Conservation (phyloP, 1,140 invertebrate genomes). For the Gonatopus flavifemur region DNA sequence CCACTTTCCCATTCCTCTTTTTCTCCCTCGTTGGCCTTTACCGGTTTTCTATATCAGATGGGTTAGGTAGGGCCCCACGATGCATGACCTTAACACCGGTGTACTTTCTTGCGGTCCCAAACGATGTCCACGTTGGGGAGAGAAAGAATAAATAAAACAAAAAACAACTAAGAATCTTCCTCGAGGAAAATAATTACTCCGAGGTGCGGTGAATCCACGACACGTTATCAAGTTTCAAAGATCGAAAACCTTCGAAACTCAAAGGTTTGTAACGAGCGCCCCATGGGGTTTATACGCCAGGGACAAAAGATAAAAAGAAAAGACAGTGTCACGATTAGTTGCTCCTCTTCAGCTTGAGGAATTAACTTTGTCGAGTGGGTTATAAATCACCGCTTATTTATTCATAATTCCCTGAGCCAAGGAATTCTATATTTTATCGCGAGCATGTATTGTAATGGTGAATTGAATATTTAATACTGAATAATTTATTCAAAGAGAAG, state of each 20-base stretch:
- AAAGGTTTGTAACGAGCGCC: background rate
- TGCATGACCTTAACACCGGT: slow-evolving; percentile 37
- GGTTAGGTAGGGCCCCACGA: too few relatives aligned
- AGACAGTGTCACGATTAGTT: too few relatives aligned
- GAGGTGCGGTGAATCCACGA: slow-evolving; percentile 10
- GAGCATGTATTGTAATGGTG: too few relatives aligned
- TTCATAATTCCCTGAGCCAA: too few relatives aligned
- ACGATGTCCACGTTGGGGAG: background rate
- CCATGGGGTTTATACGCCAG: background rate
- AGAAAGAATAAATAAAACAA: background rate
- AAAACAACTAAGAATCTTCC: slow-evolving; percentile 11
- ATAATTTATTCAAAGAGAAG: too few relatives aligned
- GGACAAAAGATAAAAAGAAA: too few relatives aligned
- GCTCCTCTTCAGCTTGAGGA: too few relatives aligned
- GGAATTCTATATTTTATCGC: too few relatives aligned
- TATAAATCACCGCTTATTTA: too few relatives aligned
- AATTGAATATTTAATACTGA: too few relatives aligned
- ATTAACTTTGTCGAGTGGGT: too few relatives aligned
- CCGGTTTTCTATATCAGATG: slow-evolving; percentile 58
- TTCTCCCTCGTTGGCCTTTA: slow-evolving; percentile 41
- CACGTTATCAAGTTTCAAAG: slow-evolving; percentile 20
- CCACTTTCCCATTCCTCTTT: background rate
- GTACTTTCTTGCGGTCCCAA: slow-evolving; percentile 4
- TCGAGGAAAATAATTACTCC: slow-evolving; percentile 21
- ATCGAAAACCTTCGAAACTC: slow-evolving; percentile 6